Base-by-base conservation (phyloP, 1,140 invertebrate species). In the Apis florea region DNA sequence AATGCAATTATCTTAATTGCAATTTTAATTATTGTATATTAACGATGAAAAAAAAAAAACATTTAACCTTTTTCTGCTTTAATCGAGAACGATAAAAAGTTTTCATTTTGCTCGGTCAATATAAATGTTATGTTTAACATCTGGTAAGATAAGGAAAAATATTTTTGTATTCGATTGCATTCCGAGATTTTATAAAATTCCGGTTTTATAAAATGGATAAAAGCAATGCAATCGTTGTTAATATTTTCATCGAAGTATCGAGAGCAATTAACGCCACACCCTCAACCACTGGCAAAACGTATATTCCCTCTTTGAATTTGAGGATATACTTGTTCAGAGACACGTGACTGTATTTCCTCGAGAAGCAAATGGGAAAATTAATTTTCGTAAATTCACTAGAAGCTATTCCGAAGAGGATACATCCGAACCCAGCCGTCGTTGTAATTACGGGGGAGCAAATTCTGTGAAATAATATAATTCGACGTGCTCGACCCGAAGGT, bases 391-490 rank as follows among this genome's bases (percentile, higher is more conserved):
- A 66, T 49, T n/a, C 6, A 31, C 3, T n/a, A 6, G 54, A 54
- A 31, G 54, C 40, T n/a, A 59, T 56, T 56, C 53, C 17, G 5
- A 15, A 63, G 53, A 49, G 61, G 19, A 73, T 58, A 31, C 10
- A 31, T 15, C 31, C 31, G 26, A 70, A 47, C 40, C 24, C 47
- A 15, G 8, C 47, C 40, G 49, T 26, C 54, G 15, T 40, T 31
- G 63, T 61, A 63, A 85, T 78, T 80, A 64, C 53, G 11, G 59
- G n/a, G 54, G 5, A 13, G 31, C 24, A 31, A 51, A 59, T 77
- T 85, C 81, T 59, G 61, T 64, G 61, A 82, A 85, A 82, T 85
- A 81, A 85, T 71, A 82, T 64, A 83, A 86, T 64, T 79, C 54
- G 66, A 77, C 71, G 53, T 75, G 51, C 69, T 79, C 77, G 59